A percentile compares a stretch with the other conserved stretches of the same genome.
These are phyloP conservation scores for Oryzias sinensis DNA, from an alignment of 2,797 vertebrate genomes.

Conservation along the genomic window DNA sequence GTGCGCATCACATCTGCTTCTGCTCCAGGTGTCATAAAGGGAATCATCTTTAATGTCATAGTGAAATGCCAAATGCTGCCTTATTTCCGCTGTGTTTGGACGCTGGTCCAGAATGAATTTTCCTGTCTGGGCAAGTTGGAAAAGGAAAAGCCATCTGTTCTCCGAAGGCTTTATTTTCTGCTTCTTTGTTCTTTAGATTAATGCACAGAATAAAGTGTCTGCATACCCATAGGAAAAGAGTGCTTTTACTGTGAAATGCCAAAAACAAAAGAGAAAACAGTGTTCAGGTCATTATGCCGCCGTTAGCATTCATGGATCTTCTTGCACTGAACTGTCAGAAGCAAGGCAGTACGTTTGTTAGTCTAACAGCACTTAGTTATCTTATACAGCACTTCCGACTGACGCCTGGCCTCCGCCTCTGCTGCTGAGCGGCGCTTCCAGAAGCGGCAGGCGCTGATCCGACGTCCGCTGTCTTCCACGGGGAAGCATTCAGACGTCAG, in stretches of 20 bases:
- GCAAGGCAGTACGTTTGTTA: slow-evolving; percentile 52
- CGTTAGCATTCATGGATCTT: slow-evolving; percentile 64
- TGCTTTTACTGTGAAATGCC: slow-evolving; percentile 59
- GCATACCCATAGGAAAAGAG: slow-evolving; percentile 50
- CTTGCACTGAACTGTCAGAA: slow-evolving; percentile 64
- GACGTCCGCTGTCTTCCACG: slow-evolving; percentile 67
- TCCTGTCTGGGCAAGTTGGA: slow-evolving; percentile 21
- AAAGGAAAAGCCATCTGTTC: slow-evolving; percentile 55
- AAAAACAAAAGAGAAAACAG: slow-evolving; percentile 37
- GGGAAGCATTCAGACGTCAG: slow-evolving; percentile 47
- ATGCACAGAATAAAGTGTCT: slow-evolving; percentile 57
- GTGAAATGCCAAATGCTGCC: slow-evolving; percentile 82
- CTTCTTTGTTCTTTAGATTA: slow-evolving; percentile 48
- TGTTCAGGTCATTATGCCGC: slow-evolving; percentile 67
- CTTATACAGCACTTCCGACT: slow-evolving; percentile 44
- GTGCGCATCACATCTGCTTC: slow-evolving; percentile 53
- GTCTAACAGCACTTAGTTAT: slow-evolving; percentile 62
- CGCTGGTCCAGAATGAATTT: slow-evolving; percentile 31
- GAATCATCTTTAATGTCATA: slow-evolving; percentile 69
- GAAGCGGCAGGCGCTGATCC: slow-evolving; percentile 45
- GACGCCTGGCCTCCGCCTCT: slow-evolving; percentile 27
- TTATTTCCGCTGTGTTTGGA: slow-evolving; percentile 68
- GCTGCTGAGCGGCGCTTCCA: slow-evolving; percentile 31
- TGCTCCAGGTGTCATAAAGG: slow-evolving; percentile 72
- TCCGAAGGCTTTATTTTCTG: slow-evolving; percentile 18